phyloP scores from a whole-genome alignment of 1,140 invertebrate species.

The Drosophila subobscura region DNA sequence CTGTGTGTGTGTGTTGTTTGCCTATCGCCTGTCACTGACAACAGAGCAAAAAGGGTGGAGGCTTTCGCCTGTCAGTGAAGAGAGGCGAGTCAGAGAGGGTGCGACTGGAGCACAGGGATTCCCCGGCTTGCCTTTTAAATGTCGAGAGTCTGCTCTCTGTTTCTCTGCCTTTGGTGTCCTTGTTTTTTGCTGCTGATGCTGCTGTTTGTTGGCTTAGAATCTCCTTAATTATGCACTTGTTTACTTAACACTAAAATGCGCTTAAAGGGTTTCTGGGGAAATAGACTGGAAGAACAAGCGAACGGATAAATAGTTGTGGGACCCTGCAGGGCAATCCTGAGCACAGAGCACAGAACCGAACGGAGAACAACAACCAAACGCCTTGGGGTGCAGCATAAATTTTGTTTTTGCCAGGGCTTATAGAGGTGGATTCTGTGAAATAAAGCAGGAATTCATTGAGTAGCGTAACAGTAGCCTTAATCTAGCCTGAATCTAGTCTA shows the following conservation, averaged over 20 bases:
- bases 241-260: conserved; percentile 58
- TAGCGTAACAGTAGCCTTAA: no score
- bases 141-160: conserved; percentile 22
- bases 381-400: neutral
- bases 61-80: conserved; percentile 1
- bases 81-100: neutral
- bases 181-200: conserved; percentile 21
- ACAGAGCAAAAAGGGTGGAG: conserved; percentile 38
- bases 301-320: conserved; percentile 31
- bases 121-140: conserved; percentile 50
- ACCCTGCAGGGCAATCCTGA: neutral
- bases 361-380: neutral
- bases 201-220: conserved; percentile 45
- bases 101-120: conserved; percentile 9
- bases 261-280: conserved; percentile 52
- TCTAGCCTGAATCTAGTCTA: no score
- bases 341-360: no score
- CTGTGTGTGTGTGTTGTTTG: conserved; percentile 39
- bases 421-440: neutral
- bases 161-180: conserved; percentile 6
- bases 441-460: no score
- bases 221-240: conserved; percentile 65
- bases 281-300: conserved; percentile 35
- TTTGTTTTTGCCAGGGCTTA: conserved; percentile 2
- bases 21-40: conserved; percentile 75